Evolutionary conservation across 1,140 invertebrate species (phyloP).

Genomic region (Scaptomyza graminum): DNA sequence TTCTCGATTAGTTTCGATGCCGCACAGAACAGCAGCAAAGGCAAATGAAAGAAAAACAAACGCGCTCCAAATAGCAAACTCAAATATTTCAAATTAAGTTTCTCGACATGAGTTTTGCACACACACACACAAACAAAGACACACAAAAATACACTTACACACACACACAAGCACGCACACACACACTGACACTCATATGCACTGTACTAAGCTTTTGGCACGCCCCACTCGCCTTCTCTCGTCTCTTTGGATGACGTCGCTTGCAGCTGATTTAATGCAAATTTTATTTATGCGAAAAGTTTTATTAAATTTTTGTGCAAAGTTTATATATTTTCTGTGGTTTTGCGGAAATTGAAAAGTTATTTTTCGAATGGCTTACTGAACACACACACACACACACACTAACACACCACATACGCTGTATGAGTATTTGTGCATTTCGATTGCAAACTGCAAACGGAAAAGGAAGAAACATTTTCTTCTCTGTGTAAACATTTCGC

Average conservation of each 20-base stretch:
- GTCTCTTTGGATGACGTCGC: constrained; percentile 42
- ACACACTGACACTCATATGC: constrained; percentile 31
- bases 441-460: constrained; percentile 64
- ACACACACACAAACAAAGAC: constrained; percentile 37
- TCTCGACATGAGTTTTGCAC: constrained; percentile 78
- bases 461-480: constrained; percentile 81
- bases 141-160: constrained; percentile 21
- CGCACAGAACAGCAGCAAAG: constrained; percentile 16
- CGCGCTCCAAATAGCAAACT: constrained; percentile 73
- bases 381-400: constrained; percentile 39
- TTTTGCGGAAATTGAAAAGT: constrained; percentile 83
- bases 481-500: constrained; percentile 63
- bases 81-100: constrained; percentile 83
- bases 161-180: constrained; percentile 22
- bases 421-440: constrained; percentile 26
- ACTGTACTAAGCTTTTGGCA: constrained; percentile 51
- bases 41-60: constrained; percentile 64
- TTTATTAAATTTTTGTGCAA: constrained; percentile 83
- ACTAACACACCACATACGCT: constrained; percentile 4
- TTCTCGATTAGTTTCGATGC: constrained; percentile 79
- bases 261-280: constrained; percentile 82
- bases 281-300: constrained; percentile 83
- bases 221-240: constrained; percentile 19
- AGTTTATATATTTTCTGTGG: constrained; percentile 82
- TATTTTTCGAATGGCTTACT: constrained; percentile 80